Evolutionary conservation across 2,888 invertebrate species (phyloP), one percentile per base, ranked within the genome.

Genomic region (Cheilosia variabilis): DNA sequence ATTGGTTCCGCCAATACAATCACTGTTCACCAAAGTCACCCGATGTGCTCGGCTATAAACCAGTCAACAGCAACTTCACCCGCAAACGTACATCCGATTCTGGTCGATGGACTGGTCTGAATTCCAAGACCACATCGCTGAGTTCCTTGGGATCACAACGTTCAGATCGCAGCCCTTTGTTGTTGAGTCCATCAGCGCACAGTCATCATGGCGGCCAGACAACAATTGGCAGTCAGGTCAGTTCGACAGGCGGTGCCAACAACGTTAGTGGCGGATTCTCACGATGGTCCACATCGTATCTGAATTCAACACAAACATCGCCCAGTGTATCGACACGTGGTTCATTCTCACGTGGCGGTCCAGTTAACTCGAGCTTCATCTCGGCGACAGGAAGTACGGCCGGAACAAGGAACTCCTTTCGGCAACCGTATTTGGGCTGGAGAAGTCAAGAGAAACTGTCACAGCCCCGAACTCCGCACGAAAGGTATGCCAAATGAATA

Each of bases 351-450:
- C 94, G 95, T 58, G 93, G 94, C 34, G 93, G 93, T 66, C 90
- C 91, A 47, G 90, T 91, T 17, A 92, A 92, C 84, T 91, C 91
- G 63, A 92, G 92, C 89, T 92, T 93, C 87, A 93, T 94, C 71
- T 94, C 95, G 78, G 94, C 94, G 58, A 95, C 95, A 87, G 94
- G 94, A 71, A 95, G 95, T 88, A 95, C 95, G 45, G 94, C 95
- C 86, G 93, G 94, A 89, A 89, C 92, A 60, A 89, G 93, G 65
- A 92, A 90, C 86, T 97, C 96, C 91, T 96, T 96, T 88, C 94
- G 97, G 47, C 96, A 97, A 91, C 97, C 97, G 0, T 98, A 98
- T 93, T 94, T 98, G 84, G 97, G 97, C 65, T 98, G 97, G 98
- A 94, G 97, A 89, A 95, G 95, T 91, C 97, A 97, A 92, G 97